Evolutionary conservation across 2,888 invertebrate species (phyloP), one percentile per base, ranked within the genome.

Genomic region (Volucella zonaria): DNA sequence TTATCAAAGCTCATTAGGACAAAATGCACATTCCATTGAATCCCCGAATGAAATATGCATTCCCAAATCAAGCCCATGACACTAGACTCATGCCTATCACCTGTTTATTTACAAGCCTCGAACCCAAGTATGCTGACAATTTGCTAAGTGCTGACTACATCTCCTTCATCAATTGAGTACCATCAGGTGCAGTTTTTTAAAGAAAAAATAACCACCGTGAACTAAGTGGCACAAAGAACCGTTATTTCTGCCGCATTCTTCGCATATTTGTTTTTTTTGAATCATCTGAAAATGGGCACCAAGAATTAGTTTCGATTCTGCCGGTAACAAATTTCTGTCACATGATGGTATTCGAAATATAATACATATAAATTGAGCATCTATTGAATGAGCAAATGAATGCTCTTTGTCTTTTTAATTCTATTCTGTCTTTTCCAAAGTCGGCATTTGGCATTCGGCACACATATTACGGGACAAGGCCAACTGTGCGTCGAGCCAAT

Each of bases 181-280:
- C 42, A 51, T 51, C 54, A 70, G 43, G 38, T 42, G 12, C 40
- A 47, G 49, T 18, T n/a, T n/a, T n/a, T 52, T 11, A n/a, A 43
- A 58, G 11, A 42, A 70, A 4, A 45, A 45, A 43, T 43, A 54
- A 47, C 56, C 45, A 40, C 59, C 61, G 76, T 49, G 40, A 52
- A 62, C 52, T 71, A 85, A 85, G 81, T 81, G 51, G 76, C 77
- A 81, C 85, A 71, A 80, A 77, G 62, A 77, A 85, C 85, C 47
- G 85, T 85, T 85, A 77, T 68, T 70, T 56, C 68, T 81, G 85
- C 85, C 76, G 85, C 85, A 85, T 85, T 85, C 85, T 73, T 83
- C 71, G 67, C 75, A 75, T 83, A 76, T 83, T 83, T 83, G 83
- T 75, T 66, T 76, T 23, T 18, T 75, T 83, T 81, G 76, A 85